Conservation (phyloP, 2,888 invertebrate genomes). For the Cancer borealis region DNA sequence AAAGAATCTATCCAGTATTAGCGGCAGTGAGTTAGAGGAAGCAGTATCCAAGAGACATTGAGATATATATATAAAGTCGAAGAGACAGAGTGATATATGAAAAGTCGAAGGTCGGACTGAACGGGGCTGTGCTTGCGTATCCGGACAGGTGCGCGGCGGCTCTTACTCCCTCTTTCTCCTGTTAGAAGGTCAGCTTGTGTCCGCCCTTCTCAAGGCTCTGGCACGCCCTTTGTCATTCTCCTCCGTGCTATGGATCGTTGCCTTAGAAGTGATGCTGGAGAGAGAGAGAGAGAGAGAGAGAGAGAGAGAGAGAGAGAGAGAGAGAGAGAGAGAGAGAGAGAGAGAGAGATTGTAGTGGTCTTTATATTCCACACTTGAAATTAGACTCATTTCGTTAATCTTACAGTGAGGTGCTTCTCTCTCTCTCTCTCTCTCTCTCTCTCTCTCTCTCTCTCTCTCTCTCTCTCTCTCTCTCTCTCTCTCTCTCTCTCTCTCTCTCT, state of each 20-base stretch:
- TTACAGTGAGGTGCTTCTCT: not conserved
- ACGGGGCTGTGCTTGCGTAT: not conserved
- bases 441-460: not conserved
- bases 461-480: not conserved
- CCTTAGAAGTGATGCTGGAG: not conserved
- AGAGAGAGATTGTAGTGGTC: not conserved
- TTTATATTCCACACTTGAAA: not conserved
- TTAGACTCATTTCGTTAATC: not conserved
- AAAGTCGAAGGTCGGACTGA: not conserved
- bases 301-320: not conserved
- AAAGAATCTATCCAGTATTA: not conserved
- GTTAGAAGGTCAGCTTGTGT: not conserved
- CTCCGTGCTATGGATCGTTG: not conserved
- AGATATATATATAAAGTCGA: not conserved
- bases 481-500: conserved; percentile 38
- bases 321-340: not conserved
- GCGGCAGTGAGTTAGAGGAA: not conserved
- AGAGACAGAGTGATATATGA: not conserved
- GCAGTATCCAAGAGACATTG: not conserved
- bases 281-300: not conserved
- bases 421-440: not conserved
- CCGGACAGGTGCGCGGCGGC: conserved; percentile 10
- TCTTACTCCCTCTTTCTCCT: not conserved
- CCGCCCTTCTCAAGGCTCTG: conserved; percentile 2
- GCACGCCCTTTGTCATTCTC: not conserved